Conservation (phyloP, 1,140 invertebrate species). For the Cataglyphis hispanica region DNA sequence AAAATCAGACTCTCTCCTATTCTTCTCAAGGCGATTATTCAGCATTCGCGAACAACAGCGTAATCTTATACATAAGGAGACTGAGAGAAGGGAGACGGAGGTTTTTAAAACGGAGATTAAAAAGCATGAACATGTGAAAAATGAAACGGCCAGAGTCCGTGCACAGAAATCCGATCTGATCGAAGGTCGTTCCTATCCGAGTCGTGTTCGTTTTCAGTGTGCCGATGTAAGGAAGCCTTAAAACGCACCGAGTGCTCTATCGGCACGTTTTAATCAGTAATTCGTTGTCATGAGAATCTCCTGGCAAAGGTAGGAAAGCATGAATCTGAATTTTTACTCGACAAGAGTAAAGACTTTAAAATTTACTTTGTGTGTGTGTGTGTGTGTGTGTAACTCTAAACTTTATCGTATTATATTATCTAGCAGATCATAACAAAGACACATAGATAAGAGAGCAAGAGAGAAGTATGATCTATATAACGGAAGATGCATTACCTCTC, state of each 20-base stretch:
- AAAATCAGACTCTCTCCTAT: neutral
- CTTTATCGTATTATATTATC: neutral
- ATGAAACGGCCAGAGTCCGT: conserved; percentile 54
- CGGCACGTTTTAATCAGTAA: conserved; percentile 50
- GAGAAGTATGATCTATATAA: neutral
- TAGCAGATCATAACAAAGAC: neutral
- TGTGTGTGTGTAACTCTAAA: no score
- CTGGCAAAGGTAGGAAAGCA: neutral
- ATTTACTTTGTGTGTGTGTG: neutral
- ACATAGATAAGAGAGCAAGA: neutral
- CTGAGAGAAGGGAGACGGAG: conserved; percentile 4
- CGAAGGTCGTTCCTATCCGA: conserved; percentile 49
- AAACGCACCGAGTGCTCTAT: conserved; percentile 10
- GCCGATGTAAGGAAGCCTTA: conserved; percentile 30
- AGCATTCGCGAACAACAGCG: neutral
- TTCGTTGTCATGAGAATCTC: neutral
- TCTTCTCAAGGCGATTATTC: neutral
- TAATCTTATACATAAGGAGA: conserved; percentile 16
- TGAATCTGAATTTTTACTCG: neutral
- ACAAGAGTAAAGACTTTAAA: no score
- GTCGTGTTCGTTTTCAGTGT: conserved; percentile 42
- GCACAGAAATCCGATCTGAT: conserved; percentile 59
- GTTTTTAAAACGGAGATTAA: conserved; percentile 18
- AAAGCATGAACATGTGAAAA: conserved; percentile 39
- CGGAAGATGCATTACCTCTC: neutral